Base-by-base conservation (phyloP, 2,113 vertebrate genomes). In the Scatophagus argus region DNA sequence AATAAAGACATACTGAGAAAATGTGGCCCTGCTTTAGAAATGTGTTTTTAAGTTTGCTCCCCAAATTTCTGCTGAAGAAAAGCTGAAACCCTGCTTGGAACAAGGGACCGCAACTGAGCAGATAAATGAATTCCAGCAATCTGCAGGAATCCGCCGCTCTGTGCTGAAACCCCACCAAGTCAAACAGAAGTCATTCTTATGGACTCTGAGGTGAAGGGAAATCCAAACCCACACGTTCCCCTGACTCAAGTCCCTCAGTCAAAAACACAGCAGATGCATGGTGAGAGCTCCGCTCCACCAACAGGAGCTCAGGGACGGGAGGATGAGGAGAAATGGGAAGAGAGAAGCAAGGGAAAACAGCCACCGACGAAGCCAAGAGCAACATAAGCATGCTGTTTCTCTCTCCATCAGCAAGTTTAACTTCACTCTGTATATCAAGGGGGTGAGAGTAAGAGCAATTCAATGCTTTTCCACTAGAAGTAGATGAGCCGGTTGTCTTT, bases 341-440 rank as follows among this genome's bases (percentile, higher is more conserved):
- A 87, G 74, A 83, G 74, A 80, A 62, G 73, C 11, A 25, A 74
- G 77, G 81, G 83, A 89, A 89, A 84, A 83, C 60, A 84, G 78
- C 51, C 70, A 19, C 62, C 16, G 39, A 79, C 31, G 46, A 62
- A 81, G 91, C 93, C 92, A 93, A 93, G 58, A 84, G 77, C 85
- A 90, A 92, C 90, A 93, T 27, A 75, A 88, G 76, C 67, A 34
- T 63, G 66, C 79, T 29, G 80, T 81, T 90, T 88, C 79, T 90
- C 63, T 84, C 88, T 85, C 87, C 91, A 90, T 93, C 93, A 91
- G 90, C 93, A 88, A 90, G 60, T 93, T 93, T 85, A 78, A 88
- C 85, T 89, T 88, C 73, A 87, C 55, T 77, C 54, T 59, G 81
- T 74, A 79, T 74, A 84, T 86, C 80, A 76, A 85, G 51, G 46